A percentile compares a stretch with the other conserved stretches of the same genome.
Conservation (phyloP, 1,140 invertebrate species). For the Tribolium madens region DNA sequence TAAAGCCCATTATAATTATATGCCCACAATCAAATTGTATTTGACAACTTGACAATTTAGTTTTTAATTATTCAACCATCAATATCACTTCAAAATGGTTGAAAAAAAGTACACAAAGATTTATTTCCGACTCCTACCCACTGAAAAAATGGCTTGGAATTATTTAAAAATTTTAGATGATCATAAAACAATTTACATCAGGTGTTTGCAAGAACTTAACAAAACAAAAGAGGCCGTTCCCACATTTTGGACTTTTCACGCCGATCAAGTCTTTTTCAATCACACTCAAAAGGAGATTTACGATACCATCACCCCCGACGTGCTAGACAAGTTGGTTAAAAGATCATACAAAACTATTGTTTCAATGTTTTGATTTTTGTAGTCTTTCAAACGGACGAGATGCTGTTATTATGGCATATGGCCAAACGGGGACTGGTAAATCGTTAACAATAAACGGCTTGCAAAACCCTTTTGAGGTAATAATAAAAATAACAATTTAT, state of each 20-base stretch:
- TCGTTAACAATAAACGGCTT: slow-evolving; percentile 58
- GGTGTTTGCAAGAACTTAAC: slow-evolving; percentile 55
- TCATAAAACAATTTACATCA: slow-evolving; percentile 54
- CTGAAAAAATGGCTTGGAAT: slow-evolving; percentile 51
- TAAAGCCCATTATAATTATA: not conserved
- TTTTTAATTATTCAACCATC: not conserved
- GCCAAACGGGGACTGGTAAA: slow-evolving; percentile 60
- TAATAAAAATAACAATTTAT: not conserved
- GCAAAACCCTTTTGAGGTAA: slow-evolving; percentile 56
- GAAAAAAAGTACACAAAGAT: slow-evolving; percentile 18
- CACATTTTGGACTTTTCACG: slow-evolving; percentile 59
- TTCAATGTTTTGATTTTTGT: slow-evolving; percentile 36
- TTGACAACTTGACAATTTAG: not conserved
- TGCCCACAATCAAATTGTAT: not conserved
- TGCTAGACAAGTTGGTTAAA: slow-evolving; percentile 52
- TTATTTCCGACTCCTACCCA: slow-evolving; percentile 53
- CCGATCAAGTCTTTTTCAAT: slow-evolving; percentile 58
- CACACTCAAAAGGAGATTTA: slow-evolving; percentile 52
- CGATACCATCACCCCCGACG: slow-evolving; percentile 44
- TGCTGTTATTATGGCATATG: slow-evolving; percentile 54
- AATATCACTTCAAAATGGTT: slow-evolving; percentile 12
- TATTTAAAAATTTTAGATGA: slow-evolving; percentile 55
- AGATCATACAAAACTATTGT: slow-evolving; percentile 3
- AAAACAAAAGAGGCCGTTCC: slow-evolving; percentile 24
- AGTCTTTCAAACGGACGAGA: slow-evolving; percentile 56